A percentile compares a stretch with the other conserved stretches of the same genome.
These are phyloP conservation scores for Arrhamphus sclerolepis DNA, from an alignment of 2,797 vertebrate genomes.

Conservation along the genomic window DNA sequence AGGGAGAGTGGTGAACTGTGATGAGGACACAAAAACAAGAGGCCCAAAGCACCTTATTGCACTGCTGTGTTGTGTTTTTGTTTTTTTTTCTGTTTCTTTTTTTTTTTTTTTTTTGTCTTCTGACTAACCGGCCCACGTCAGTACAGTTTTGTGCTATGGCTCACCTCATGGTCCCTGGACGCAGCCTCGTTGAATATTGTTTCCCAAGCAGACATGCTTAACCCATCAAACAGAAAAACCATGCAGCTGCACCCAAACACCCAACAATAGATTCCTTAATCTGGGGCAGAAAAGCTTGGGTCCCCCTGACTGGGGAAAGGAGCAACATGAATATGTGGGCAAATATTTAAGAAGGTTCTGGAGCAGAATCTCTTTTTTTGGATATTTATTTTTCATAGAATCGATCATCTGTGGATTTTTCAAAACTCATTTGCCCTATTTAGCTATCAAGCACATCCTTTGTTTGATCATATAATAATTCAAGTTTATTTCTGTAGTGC, in stretches of 20 bases:
- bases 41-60: slow-evolving; percentile 14
- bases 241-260: slow-evolving; percentile 77
- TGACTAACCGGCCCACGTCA: slow-evolving; percentile 16
- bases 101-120: slow-evolving; percentile 18
- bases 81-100: background rate
- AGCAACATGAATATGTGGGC: slow-evolving; percentile 54
- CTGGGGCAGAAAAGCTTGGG: slow-evolving; percentile 53
- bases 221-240: slow-evolving; percentile 66
- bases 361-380: slow-evolving; percentile 68
- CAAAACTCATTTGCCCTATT: too few species aligned
- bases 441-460: too few species aligned
- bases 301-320: slow-evolving; percentile 44
- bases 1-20: slow-evolving; percentile 23
- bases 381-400: slow-evolving; percentile 48
- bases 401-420: background rate
- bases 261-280: slow-evolving; percentile 81
- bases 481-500: too few species aligned
- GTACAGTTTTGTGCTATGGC: slow-evolving; percentile 40
- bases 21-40: slow-evolving; percentile 18
- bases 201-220: slow-evolving; percentile 60
- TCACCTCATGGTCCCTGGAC: slow-evolving; percentile 41
- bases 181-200: slow-evolving; percentile 64
- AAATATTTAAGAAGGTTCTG: slow-evolving; percentile 55
- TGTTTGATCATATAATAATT: too few species aligned
- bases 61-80: slow-evolving; percentile 24